phyloP scores from a whole-genome alignment of 2,797 vertebrate species.

The Neosilurus mollespiculum region DNA sequence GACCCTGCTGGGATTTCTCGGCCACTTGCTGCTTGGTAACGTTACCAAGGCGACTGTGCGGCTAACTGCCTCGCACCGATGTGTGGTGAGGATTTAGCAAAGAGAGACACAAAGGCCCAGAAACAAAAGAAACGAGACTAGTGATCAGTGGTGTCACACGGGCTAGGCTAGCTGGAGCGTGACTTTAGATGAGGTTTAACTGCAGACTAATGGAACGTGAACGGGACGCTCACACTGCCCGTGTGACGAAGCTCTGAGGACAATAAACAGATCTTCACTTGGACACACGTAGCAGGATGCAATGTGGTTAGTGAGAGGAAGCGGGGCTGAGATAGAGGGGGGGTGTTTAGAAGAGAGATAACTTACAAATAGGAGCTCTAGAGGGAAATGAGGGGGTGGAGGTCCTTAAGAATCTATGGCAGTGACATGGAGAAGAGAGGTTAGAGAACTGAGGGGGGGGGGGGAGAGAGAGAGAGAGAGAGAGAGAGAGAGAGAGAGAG shows the following conservation, averaged over 20 bases:
- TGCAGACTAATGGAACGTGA: background rate
- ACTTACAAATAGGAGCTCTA: slow-evolving; percentile 89
- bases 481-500: slow-evolving; percentile 32
- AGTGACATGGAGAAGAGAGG: slow-evolving; percentile 48
- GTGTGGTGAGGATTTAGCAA: slow-evolving; percentile 39
- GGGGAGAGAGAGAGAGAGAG: slow-evolving; percentile 48
- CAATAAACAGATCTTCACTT: slow-evolving; percentile 6
- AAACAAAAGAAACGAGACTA: slow-evolving; percentile 21
- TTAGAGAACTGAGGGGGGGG: slow-evolving; percentile 46
- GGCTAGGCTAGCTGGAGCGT: background rate
- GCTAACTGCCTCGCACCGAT: slow-evolving; percentile 22
- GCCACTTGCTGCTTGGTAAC: slow-evolving; percentile 20
- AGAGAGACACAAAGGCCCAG: slow-evolving; percentile 4
- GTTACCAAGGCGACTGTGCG: slow-evolving; percentile 18
- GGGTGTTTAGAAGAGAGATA: slow-evolving; percentile 49
- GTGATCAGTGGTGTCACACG: background rate
- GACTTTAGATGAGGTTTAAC: background rate
- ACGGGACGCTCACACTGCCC: background rate
- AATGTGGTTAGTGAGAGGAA: slow-evolving; percentile 11
- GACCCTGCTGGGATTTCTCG: slow-evolving; percentile 1
- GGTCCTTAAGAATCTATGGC: slow-evolving; percentile 90
- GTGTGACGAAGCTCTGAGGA: background rate
- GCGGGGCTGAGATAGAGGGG: slow-evolving; percentile 18
- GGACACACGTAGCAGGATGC: slow-evolving; percentile 18
- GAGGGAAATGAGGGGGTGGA: slow-evolving; percentile 70